Percentiles rank a stretch among this genome's conserved stretches.
phyloP scores from a whole-genome alignment of 1,140 invertebrate species.

The Drosophila teissieri region DNA sequence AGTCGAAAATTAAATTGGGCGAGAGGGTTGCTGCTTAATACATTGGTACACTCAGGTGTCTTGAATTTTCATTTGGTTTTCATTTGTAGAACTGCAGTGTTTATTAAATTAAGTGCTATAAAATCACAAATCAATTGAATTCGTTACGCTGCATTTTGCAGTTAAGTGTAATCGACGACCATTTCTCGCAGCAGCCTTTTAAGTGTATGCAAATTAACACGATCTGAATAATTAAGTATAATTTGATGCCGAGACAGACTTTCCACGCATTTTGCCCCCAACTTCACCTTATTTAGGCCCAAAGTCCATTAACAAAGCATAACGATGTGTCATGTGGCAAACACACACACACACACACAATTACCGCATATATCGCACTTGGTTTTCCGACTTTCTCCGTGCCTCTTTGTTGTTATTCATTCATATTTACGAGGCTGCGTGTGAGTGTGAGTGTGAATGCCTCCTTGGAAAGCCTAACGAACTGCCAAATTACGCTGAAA shows the following conservation, averaged over 20 bases:
- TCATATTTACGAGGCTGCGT: slow-evolving; percentile 69
- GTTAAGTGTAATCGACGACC: slow-evolving; percentile 1
- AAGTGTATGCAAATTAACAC: slow-evolving; percentile 73
- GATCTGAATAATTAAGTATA: slow-evolving; percentile 80
- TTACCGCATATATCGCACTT: slow-evolving; percentile 69
- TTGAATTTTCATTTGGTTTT: no score
- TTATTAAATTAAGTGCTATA: no score
- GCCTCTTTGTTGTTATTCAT: slow-evolving; percentile 60
- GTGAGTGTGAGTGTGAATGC: slow-evolving; percentile 18
- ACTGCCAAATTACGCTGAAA: slow-evolving; percentile 81
- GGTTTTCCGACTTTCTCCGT: slow-evolving; percentile 24
- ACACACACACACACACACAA: slow-evolving; percentile 14
- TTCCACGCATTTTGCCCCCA: slow-evolving; percentile 7
- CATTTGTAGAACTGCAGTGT: no score
- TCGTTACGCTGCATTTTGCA: background rate
- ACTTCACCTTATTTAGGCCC: slow-evolving; percentile 43
- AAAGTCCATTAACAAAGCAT: slow-evolving; percentile 79
- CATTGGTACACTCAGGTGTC: no score
- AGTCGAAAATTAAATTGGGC: slow-evolving; percentile 51
- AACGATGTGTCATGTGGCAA: slow-evolving; percentile 76
- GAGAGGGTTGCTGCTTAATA: slow-evolving; percentile 1
- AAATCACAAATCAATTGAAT: slow-evolving; percentile 3
- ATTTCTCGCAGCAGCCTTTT: slow-evolving; percentile 30
- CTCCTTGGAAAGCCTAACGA: slow-evolving; percentile 77
- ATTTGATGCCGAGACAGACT: slow-evolving; percentile 60